A percentile compares a stretch with the other conserved stretches of the same genome.
Evolutionary conservation across 2,888 invertebrate species (phyloP).

Genomic region (Frankliniella intonsa): DNA sequence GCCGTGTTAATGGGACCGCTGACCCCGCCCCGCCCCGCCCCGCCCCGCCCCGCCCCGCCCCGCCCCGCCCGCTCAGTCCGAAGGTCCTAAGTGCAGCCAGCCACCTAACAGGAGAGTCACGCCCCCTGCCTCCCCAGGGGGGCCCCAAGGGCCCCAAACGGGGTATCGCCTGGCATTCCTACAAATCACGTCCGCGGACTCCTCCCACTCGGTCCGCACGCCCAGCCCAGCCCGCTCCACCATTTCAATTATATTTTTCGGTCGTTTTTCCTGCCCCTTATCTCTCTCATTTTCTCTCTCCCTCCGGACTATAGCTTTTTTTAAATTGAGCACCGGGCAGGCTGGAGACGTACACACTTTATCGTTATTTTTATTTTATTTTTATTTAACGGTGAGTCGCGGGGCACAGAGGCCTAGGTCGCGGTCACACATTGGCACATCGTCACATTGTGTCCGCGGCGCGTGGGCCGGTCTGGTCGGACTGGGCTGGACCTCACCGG

Average conservation of each 20-base stretch:
- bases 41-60: neutral
- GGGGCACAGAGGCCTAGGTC: too few species aligned
- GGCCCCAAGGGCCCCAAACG: too few species aligned
- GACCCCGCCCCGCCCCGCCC: neutral
- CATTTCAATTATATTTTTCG: too few species aligned
- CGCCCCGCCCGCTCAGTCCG: neutral
- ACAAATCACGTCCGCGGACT: too few species aligned
- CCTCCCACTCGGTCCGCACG: neutral
- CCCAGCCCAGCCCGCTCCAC: too few species aligned
- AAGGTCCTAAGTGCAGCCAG: neutral
- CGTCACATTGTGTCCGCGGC: too few species aligned
- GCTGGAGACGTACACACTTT: neutral
- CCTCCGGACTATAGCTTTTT: neutral
- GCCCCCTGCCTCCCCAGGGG: too few species aligned
- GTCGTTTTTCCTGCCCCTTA: neutral
- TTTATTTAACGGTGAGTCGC: too few species aligned
- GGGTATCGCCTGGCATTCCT: too few species aligned
- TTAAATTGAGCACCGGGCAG: neutral
- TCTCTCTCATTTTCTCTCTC: neutral
- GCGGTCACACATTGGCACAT: too few species aligned
- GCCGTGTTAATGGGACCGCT: neutral
- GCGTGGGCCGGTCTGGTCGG: too few species aligned
- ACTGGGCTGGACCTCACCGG: neutral
- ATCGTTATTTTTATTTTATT: neutral
- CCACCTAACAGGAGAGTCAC: neutral